A percentile compares a stretch with the other conserved stretches of the same genome.
phyloP scores from a whole-genome alignment of 1,140 invertebrate genomes.

The Drosophila miranda region DNA sequence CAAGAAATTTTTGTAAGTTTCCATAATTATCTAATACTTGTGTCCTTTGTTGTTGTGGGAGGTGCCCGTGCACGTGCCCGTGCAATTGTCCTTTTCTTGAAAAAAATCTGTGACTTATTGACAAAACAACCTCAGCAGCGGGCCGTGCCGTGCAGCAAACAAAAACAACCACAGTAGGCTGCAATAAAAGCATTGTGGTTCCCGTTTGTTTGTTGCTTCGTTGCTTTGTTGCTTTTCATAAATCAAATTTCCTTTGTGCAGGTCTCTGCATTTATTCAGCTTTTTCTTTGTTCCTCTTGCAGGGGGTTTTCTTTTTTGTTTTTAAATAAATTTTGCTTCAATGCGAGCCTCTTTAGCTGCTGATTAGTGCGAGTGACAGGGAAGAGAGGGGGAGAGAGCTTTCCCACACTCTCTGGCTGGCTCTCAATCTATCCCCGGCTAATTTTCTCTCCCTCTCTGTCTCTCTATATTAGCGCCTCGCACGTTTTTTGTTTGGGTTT shows the following conservation, averaged over 20 bases:
- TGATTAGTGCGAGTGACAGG: constrained; percentile 6
- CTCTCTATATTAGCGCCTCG: constrained; percentile 6
- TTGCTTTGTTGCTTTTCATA: constrained; percentile 24
- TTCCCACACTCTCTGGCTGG: background rate
- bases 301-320: constrained; percentile 9
- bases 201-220: constrained; percentile 9
- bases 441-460: background rate
- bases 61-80: constrained; percentile 9
- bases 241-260: constrained; percentile 36
- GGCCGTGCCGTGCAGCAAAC: too few species aligned
- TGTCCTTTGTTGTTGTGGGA: constrained; percentile 11
- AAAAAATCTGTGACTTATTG: constrained; percentile 38
- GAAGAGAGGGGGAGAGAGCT: background rate
- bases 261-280: constrained; percentile 9
- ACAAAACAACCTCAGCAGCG: constrained; percentile 37
- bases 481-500: constrained; percentile 55
- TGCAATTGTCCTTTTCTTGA: constrained; percentile 16
- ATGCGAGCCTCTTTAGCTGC: background rate
- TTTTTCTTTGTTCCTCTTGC: constrained; percentile 1
- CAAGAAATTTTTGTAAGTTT: constrained; percentile 75
- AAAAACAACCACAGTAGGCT: background rate
- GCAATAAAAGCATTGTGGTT: background rate
- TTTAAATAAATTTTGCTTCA: constrained; percentile 28
- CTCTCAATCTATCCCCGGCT: background rate
- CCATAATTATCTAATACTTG: constrained; percentile 43